Base-by-base conservation (phyloP, 2,888 invertebrate genomes). In the Hipparchia sbordonii region DNA sequence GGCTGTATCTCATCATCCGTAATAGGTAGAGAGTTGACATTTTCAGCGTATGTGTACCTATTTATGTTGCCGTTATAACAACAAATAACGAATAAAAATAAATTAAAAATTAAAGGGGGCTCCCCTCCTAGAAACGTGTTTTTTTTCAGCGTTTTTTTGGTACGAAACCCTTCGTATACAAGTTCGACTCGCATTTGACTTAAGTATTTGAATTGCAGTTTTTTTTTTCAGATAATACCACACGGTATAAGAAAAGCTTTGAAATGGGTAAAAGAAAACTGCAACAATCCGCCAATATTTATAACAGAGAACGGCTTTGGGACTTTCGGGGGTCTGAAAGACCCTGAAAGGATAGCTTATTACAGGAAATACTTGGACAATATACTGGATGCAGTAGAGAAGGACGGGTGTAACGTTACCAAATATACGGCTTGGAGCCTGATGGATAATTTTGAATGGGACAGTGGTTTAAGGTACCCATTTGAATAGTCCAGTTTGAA, bases 271-370 rank as follows among this genome's bases (percentile, higher is more conserved):
- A 95, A 94, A 76, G 83, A 92, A 0, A 89, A 89, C 48, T 96
- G 95, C 81, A 89, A 94, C 52, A 89, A 95, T 77, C 90, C 94
- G 0, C 88, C 88, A 65, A 90, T 96, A 7, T 84, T 95, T 77
- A 93, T 96, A 51, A 94, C 94, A 0, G 96, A 96, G 80, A 95
- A 95, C 78, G 95, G 96, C 1, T 95, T 91, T 82, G 92, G 94
- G 0, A 94, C 94, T 45, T 82, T 80, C 1, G 86, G 85, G 0
- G 88, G 86, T 8, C 45, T 82, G 4, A 60, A 89, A n/a, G 89
- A 94, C 56, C 79, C 85, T 6, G 89, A 88, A 1, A 84, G 95
- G n/a, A 81, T 93, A 0, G 76, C 84, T 0, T 94, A 91, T 78
- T 85, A 86, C 60, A 83, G 75, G 23, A 77, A 78, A 9, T 91